Evolutionary conservation across 2,888 invertebrate genomes (phyloP), one percentile per base, ranked within the genome.

Genomic region (Altica lythri): DNA sequence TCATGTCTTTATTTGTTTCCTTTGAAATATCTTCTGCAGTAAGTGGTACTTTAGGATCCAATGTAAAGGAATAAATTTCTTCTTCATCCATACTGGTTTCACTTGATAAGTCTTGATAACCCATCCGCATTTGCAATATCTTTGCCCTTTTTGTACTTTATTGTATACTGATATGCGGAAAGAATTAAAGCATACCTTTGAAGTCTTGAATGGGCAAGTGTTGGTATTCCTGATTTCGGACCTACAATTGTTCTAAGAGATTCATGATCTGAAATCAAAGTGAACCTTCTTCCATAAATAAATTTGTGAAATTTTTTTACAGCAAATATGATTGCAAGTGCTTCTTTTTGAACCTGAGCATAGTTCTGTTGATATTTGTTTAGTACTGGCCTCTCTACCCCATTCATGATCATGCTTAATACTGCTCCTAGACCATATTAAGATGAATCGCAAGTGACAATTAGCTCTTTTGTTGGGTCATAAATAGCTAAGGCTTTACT

Each of bases 241-340:
- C 47, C 57, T 30, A 59, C 59, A 19, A 57, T 55, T 17, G 45
- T 22, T 46, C 50, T 30, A 19, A 57, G 35, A 6, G 54, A 54
- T 47, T 53, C 42, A 44, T 60, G 57, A 43, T 54, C 57, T 3
- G 54, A 47, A 17, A 55, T 12, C 25, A 57, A n/a, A 8, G 17
- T 62, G 61, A 74, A 74, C 18, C 61, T 49, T 4, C 60, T 61
- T 2, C 71, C 72, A 29, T 64, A 52, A 38, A 74, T 59, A 66
- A 71, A 75, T 47, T 73, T 68, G 55, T 70, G 64, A 57, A 72
- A 72, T 34, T 66, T 69, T 22, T n/a, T n/a, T n/a, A n/a, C n/a
- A n/a, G n/a, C n/a, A 64, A 66, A 73, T 52, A 62, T 67, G 51
- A 73, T 72, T 4, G 70, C 68, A 35, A 72, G 58, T 0, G 71